Percentiles rank a stretch among this genome's conserved stretches.
Evolutionary conservation across 2,797 vertebrate species (phyloP).

Genomic region (Anabacerthia variegaticeps): DNA sequence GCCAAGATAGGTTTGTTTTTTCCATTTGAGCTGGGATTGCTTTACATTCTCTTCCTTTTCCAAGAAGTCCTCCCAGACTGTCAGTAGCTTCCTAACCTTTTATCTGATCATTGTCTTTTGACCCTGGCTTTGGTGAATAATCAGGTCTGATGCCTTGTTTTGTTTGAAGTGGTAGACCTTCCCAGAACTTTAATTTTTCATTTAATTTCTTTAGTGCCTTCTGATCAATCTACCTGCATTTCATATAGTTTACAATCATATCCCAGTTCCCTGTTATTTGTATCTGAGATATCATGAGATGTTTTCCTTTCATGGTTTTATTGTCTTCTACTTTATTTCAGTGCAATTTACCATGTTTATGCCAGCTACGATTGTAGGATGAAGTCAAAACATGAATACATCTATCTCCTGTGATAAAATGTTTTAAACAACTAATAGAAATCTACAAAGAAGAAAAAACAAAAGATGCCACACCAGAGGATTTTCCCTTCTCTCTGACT

Average conservation of each 20-base stretch:
- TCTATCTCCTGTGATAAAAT: neutral
- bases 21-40: neutral
- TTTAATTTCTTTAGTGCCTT: neutral
- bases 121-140: neutral
- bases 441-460: neutral
- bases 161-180: neutral
- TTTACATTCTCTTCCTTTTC: neutral
- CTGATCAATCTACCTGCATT: neutral
- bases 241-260: neutral
- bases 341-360: neutral
- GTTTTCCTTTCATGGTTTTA: neutral
- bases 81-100: neutral
- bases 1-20: neutral
- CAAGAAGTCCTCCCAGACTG: neutral
- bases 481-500: neutral
- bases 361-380: neutral
- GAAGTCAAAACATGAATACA: neutral
- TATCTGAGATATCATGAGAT: neutral
- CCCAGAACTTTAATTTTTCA: neutral
- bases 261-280: neutral
- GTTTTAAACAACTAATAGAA: neutral
- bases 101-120: neutral
- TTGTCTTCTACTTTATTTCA: neutral
- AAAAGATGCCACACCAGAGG: neutral
- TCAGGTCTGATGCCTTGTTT: neutral